Percentiles rank a stretch among this genome's conserved stretches.
These are phyloP conservation scores for Gasteruption jaculator DNA, from an alignment of 2,888 invertebrate species.

Conservation along the genomic window DNA sequence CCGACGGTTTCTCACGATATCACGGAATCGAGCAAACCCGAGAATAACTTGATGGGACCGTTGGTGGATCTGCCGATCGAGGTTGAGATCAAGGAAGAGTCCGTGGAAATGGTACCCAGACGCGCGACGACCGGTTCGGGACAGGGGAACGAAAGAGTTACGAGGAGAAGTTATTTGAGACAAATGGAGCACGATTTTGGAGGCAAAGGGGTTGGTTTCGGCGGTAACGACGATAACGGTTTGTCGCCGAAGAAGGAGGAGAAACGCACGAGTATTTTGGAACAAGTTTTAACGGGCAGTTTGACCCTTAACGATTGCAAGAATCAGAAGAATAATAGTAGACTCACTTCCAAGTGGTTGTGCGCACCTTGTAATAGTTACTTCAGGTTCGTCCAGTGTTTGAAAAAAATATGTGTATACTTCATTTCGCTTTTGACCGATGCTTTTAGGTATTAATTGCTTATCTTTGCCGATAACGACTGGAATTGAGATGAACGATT, in stretches of 20 bases:
- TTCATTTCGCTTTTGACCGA: constrained; percentile 1
- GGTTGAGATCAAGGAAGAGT: constrained; percentile 41
- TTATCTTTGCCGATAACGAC: not conserved
- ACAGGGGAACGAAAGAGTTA: too few species aligned
- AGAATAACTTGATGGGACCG: constrained; percentile 26
- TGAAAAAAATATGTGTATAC: not conserved
- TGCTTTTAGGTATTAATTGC: not conserved
- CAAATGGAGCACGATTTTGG: constrained; percentile 4
- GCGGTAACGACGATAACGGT: constrained; percentile 15
- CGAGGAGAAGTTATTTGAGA: constrained; percentile 9
- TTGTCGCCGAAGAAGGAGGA: constrained; percentile 27
- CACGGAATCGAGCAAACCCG: constrained; percentile 6
- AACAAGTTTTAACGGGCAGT: constrained; percentile 39
- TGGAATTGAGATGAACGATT: constrained; percentile 1
- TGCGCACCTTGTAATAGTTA: constrained; percentile 45
- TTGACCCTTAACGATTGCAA: constrained; percentile 38
- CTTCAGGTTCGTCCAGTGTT: constrained; percentile 37
- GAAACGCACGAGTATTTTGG: constrained; percentile 38
- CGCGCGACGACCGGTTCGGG: too few species aligned
- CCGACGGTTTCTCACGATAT: constrained; percentile 16
- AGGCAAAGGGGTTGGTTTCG: too few species aligned
- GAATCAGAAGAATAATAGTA: constrained; percentile 27
- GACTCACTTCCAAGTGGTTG: constrained; percentile 39
- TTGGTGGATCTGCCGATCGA: constrained; percentile 39
- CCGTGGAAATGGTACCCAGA: constrained; percentile 13